Evolutionary conservation across 2,113 vertebrate species (phyloP).

Genomic region (Melospiza georgiana): DNA sequence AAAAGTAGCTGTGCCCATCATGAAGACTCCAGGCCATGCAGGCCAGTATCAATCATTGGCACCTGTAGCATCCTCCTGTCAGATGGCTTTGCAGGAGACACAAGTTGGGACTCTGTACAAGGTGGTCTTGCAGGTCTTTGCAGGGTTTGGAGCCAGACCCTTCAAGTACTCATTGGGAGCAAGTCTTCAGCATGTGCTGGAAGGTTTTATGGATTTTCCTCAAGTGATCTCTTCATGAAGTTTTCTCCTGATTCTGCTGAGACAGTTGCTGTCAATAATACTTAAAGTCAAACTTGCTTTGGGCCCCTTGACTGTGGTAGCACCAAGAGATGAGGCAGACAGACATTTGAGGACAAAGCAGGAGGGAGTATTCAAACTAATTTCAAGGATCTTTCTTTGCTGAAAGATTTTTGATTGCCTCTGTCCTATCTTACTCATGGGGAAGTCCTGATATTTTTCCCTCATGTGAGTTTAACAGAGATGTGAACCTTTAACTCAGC

Average conservation of each 20-base stretch:
- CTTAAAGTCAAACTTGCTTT: background rate
- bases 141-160: background rate
- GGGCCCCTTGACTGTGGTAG: background rate
- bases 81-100: background rate
- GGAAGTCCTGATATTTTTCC: background rate
- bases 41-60: background rate
- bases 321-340: background rate
- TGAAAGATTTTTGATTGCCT: background rate
- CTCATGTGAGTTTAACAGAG: background rate
- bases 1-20: background rate
- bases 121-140: background rate
- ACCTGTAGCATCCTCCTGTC: background rate
- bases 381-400: background rate
- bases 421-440: background rate
- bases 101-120: accelerated
- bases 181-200: background rate
- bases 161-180: background rate
- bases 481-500: background rate
- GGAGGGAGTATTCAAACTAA: background rate
- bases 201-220: background rate
- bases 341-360: background rate
- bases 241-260: background rate
- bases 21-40: background rate
- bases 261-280: background rate
- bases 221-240: background rate